Evolutionary conservation across 2,888 invertebrate species (phyloP), one percentile per base, ranked within the genome.

Genomic region (Hoplodrina ambigua): DNA sequence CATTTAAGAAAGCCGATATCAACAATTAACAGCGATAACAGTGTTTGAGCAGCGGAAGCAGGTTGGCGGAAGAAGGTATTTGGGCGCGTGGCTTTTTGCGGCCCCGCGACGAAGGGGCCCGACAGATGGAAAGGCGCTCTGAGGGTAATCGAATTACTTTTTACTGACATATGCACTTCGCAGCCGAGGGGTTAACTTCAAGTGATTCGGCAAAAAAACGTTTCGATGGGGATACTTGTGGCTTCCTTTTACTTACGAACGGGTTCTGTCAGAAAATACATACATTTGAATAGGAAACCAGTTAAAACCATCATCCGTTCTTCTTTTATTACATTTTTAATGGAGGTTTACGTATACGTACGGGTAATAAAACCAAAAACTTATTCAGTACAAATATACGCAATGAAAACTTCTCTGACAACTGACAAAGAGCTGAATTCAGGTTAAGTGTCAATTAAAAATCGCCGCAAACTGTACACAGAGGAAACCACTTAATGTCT

Each of bases 21-120:
- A 78, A 78, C 82, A 83, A 85, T 80, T 81, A 83, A 72, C 70
- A 73, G 54, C 83, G 76, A 80, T 80, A 78, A 80, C 70, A 75
- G 69, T 82, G 82, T 85, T 78, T 81, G 82, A 77, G 84, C 71
- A 81, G 89, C 94, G 94, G 94, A 94, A 94, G 90, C 94, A 92
- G 92, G 90, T 91, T 92, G 90, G 88, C 91, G 93, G 93, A 93
- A 93, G 91, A 84, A 87, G 88, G 82, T 86, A 84, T 85, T 85
- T 85, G 84, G 88, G 87, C 89, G 90, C 90, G 89, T 91, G 91
- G 89, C 91, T 93, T 94, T 94, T 92, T 92, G 90, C 89, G 83
- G 77, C 80, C 80, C 74, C 74, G 75, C 81, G 74, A 74, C 75
- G 72, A 84, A 88, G 90, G 92, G 72, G 91, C 87, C 89, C 86